phyloP scores from a whole-genome alignment of 2,113 vertebrate genomes.

The Corythornis madagascariensis region DNA sequence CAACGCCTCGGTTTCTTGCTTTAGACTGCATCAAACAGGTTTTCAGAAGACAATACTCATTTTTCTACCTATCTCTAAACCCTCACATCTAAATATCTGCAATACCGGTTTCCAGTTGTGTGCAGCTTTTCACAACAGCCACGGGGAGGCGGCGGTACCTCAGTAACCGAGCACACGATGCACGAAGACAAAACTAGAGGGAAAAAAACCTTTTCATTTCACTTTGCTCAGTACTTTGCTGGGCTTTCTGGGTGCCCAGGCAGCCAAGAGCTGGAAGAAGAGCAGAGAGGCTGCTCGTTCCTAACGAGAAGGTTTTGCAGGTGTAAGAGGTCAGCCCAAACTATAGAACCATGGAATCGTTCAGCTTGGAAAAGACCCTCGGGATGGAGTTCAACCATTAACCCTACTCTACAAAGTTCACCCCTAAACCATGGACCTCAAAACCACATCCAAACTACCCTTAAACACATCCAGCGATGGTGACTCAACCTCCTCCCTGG shows the following conservation, averaged over 20 bases:
- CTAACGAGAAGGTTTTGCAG: neutral
- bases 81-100: accelerated
- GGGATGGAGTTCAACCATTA: no score
- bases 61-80: neutral
- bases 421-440: no score
- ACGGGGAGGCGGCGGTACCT: neutral
- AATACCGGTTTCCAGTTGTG: accelerated
- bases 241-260: neutral
- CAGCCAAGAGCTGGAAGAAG: neutral
- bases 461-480: no score
- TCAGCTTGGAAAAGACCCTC: no score
- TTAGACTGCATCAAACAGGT: neutral
- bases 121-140: neutral
- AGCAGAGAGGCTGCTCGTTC: neutral
- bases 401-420: no score
- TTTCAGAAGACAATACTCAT: accelerated
- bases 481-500: no score
- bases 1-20: neutral
- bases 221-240: neutral
- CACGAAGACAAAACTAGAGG: accelerated
- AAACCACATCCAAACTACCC: no score
- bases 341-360: no score
- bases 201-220: neutral
- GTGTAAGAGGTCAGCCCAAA: neutral
- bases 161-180: accelerated